Base-by-base conservation (phyloP, 2,797 vertebrate genomes). In the Spondyliosoma cantharus region DNA sequence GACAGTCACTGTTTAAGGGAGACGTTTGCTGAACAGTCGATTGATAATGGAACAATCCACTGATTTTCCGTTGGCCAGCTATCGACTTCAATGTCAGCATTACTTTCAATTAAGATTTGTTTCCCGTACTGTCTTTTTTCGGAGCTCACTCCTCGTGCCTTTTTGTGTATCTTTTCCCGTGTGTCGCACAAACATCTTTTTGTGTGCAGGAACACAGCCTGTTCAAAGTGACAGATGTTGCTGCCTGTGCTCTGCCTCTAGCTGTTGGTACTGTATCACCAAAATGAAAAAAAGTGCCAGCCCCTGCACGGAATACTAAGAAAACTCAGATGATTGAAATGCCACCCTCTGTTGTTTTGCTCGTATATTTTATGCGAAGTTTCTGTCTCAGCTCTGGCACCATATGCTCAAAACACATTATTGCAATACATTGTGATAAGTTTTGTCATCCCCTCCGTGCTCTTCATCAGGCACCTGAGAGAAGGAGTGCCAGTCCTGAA, bases 221-320 rank as follows among this genome's bases (percentile, higher is more conserved):
- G 53, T 78, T 86, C 52, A 66, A 46, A 69, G 69, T 80, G 87
- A 84, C 79, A 84, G 65, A 83, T 85, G 82, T 58, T 75, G 57
- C 76, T 45, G 64, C 78, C 82, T 46, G 61, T 20, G 69, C 72
- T 82, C 59, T 80, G 72, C 73, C 14, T 6, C 75, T 29, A 27
- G 79, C 79, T 82, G 64, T 80, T 87, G 81, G 82, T 84, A 76
- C 61, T 77, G 83, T 85, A 78, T 74, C 83, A 60, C 20, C 20
- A 66, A 42, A 58, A 82, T 48, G 68, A 82, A 79, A 70, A 82
- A 67, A 74, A 80, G 20, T 48, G 43, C 14, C 68, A 74, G 64
- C 67, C n/a, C 20, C 71, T 74, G 72, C 72, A 50, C 20, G 4
- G 29, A 80, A 68, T 58, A 66, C 63, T 65, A 43, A 81, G 73